phyloP scores from a whole-genome alignment of 2,888 invertebrate species.

The Protodeltote pygarga region DNA sequence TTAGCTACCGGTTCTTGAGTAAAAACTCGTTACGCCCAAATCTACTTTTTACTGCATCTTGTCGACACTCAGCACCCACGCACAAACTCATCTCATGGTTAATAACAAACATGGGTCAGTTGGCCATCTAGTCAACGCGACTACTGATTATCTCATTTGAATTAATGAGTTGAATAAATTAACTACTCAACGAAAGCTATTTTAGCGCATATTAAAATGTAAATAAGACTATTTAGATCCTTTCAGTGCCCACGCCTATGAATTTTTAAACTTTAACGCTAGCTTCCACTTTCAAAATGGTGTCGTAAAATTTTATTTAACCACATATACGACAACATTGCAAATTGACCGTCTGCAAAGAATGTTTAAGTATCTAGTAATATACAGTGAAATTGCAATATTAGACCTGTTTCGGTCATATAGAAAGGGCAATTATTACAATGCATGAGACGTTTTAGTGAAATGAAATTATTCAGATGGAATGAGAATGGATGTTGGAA shows the following conservation, averaged over 20 bases:
- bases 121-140: conserved; percentile 33
- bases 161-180: conserved; percentile 51
- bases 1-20: conserved; percentile 16
- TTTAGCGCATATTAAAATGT: conserved; percentile 50
- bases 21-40: conserved; percentile 27
- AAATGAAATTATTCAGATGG: conserved; percentile 42
- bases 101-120: conserved; percentile 32
- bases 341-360: conserved; percentile 42
- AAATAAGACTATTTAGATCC: conserved; percentile 48
- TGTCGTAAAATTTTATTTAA: conserved; percentile 40
- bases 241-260: conserved; percentile 39
- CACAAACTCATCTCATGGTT: conserved; percentile 19
- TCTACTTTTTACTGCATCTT: conserved; percentile 13
- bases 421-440: conserved; percentile 33
- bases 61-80: conserved; percentile 23
- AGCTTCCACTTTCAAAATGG: conserved; percentile 21
- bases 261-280: conserved; percentile 47
- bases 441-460: conserved; percentile 42
- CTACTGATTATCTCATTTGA: conserved; percentile 50
- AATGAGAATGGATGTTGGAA: conserved; percentile 30
- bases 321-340: conserved; percentile 34
- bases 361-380: conserved; percentile 23
- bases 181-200: conserved; percentile 32
- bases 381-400: conserved; percentile 26
- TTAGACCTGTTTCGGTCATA: conserved; percentile 13